These are phyloP conservation scores for Tenodera sinensis DNA, from an alignment of 2,888 invertebrate genomes.

Conservation along the genomic window DNA sequence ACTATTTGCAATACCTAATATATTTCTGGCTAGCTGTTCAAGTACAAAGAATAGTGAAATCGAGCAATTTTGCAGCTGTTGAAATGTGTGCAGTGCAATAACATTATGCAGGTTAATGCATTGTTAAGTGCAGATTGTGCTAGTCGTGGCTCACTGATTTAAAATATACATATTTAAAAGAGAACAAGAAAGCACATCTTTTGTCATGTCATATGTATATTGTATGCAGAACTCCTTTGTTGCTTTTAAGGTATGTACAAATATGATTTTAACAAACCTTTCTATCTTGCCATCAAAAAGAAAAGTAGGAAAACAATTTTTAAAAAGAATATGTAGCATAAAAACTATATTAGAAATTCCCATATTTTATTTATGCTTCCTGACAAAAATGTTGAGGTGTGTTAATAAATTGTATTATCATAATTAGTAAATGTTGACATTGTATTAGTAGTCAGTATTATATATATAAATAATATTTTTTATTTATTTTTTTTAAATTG, in stretches of 20 bases:
- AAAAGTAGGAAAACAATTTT: neutral
- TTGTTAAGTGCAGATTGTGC: slow-evolving; percentile 7
- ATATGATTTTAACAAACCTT: neutral
- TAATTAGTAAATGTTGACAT: neutral
- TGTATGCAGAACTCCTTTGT: neutral
- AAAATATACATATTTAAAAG: neutral
- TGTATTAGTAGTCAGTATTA: neutral
- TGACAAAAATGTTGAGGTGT: neutral
- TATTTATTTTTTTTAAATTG: neutral
- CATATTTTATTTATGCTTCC: neutral
- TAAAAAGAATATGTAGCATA: neutral
- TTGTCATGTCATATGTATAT: neutral
- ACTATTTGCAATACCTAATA: neutral
- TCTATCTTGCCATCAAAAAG: neutral
- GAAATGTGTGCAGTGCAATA: slow-evolving; percentile 25
- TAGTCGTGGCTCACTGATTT: neutral
- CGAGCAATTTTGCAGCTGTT: neutral
- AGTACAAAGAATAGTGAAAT: slow-evolving; percentile 10
- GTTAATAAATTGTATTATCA: neutral
- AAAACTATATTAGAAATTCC: neutral
- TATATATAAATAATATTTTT: neutral
- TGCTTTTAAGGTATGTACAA: neutral
- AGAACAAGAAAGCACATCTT: neutral
- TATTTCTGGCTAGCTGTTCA: neutral
- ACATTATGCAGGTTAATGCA: slow-evolving; percentile 2